These are phyloP conservation scores for Spilogale gracilis DNA, from an alignment of 2,113 vertebrate genomes.

Conservation along the genomic window DNA sequence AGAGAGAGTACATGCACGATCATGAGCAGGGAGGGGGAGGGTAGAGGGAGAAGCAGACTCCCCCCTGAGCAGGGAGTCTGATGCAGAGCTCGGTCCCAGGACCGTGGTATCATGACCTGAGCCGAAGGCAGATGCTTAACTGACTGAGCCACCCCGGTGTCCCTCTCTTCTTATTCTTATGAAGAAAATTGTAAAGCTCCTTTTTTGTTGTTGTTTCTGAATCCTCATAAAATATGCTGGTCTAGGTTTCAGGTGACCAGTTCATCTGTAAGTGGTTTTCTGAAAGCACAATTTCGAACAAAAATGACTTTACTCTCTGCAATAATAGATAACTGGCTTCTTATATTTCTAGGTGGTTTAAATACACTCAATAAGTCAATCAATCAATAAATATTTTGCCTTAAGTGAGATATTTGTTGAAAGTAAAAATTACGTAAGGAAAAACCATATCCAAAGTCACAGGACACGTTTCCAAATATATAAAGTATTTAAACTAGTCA, in stretches of 20 bases:
- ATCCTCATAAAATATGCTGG: slow-evolving; percentile 7
- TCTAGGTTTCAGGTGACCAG: neutral
- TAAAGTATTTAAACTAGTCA: neutral
- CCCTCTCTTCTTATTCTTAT: neutral
- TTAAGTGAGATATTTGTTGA: neutral
- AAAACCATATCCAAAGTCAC: neutral
- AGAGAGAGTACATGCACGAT: no score
- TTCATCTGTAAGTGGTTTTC: neutral
- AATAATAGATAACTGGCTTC: neutral
- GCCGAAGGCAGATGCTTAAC: neutral
- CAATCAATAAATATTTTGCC: neutral
- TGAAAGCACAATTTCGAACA: slow-evolving; percentile 5
- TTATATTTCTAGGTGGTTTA: slow-evolving; percentile 24
- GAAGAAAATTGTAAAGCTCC: neutral
- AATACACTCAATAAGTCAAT: neutral
- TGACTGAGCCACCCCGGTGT: neutral
- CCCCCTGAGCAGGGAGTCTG: no score
- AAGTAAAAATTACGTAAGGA: slow-evolving; percentile 5
- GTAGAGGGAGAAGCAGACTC: no score
- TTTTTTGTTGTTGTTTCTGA: slow-evolving; percentile 12
- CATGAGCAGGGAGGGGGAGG: neutral
- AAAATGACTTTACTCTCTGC: slow-evolving; percentile 36
- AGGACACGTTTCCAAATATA: neutral
- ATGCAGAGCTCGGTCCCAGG: no score
- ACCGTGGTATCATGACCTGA: neutral